These are phyloP conservation scores for Trissolcus brochymenae DNA, from an alignment of 2,888 invertebrate species.

Conservation along the genomic window DNA sequence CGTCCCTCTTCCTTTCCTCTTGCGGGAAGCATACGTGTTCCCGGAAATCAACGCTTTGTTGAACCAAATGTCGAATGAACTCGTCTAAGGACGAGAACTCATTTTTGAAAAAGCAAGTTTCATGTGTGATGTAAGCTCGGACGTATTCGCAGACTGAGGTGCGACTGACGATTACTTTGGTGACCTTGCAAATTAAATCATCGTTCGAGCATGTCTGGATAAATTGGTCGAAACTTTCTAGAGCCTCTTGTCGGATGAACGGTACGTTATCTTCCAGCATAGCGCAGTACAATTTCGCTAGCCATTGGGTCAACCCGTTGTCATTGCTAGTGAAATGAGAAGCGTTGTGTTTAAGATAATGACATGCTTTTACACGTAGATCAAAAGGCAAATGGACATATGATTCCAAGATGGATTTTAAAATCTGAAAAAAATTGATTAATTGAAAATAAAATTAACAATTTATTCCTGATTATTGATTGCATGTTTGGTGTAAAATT, in stretches of 20 bases:
- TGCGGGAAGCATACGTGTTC: constrained; percentile 62
- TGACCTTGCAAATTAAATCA: constrained; percentile 64
- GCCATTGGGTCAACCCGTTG: constrained; percentile 15
- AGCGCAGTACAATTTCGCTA: constrained; percentile 64
- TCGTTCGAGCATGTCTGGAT: constrained; percentile 64
- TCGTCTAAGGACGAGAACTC: constrained; percentile 56
- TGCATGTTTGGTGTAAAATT: background rate
- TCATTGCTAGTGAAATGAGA: constrained; percentile 38
- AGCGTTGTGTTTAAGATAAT: constrained; percentile 61
- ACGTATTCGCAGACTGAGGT: constrained; percentile 61
- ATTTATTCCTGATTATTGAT: background rate
- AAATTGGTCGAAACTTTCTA: constrained; percentile 68
- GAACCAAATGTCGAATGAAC: constrained; percentile 59
- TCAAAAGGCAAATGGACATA: constrained; percentile 49
- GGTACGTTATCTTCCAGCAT: constrained; percentile 65
- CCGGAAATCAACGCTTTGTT: background rate
- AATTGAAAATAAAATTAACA: background rate
- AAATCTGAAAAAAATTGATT: constrained; percentile 58
- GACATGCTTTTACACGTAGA: constrained; percentile 60
- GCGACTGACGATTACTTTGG: constrained; percentile 59
- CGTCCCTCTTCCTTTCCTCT: constrained; percentile 58
- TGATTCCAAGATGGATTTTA: constrained; percentile 58
- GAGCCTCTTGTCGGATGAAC: constrained; percentile 67
- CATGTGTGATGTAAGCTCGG: constrained; percentile 64
- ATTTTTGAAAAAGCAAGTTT: constrained; percentile 48